A percentile compares a stretch with the other conserved stretches of the same genome.
phyloP scores from a whole-genome alignment of 2,888 invertebrate genomes.

The Troglohyphantes excavatus region DNA sequence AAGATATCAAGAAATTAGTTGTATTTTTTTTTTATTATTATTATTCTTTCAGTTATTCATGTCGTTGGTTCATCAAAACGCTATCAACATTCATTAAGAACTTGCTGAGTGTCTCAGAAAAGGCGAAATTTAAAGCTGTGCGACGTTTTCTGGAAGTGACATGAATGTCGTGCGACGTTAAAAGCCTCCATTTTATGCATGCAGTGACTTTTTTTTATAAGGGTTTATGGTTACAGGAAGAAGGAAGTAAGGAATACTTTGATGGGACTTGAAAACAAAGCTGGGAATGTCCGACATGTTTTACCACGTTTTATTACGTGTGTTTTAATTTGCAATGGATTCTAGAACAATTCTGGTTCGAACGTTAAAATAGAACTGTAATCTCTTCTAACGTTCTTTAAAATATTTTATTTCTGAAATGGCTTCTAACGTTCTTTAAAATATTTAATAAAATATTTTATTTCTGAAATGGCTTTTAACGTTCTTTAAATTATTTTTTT shows the following conservation, averaged over 20 bases:
- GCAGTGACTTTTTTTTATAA: background rate
- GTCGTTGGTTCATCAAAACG: constrained; percentile 1
- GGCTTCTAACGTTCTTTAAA: no score
- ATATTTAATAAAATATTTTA: no score
- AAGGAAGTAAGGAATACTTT: constrained; percentile 15
- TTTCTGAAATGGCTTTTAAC: no score
- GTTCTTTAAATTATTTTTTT: no score
- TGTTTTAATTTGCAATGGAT: no score
- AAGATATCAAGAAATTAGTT: background rate
- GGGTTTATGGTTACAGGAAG: background rate
- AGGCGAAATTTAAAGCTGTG: background rate
- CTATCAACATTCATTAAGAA: constrained; percentile 25
- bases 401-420: no score
- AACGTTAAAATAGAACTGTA: no score
- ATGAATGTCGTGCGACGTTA: constrained; percentile 31
- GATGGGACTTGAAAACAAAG: background rate
- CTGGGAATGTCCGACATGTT: background rate
- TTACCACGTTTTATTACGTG: background rate
- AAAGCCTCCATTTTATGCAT: constrained; percentile 23
- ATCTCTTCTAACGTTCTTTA: no score
- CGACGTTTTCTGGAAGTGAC: background rate
- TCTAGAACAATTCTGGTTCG: no score
- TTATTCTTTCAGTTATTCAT: background rate
- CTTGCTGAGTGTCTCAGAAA: background rate
- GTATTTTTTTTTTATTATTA: background rate